Evolutionary conservation across 2,113 vertebrate species (phyloP).

Genomic region (Promerops cafer): DNA sequence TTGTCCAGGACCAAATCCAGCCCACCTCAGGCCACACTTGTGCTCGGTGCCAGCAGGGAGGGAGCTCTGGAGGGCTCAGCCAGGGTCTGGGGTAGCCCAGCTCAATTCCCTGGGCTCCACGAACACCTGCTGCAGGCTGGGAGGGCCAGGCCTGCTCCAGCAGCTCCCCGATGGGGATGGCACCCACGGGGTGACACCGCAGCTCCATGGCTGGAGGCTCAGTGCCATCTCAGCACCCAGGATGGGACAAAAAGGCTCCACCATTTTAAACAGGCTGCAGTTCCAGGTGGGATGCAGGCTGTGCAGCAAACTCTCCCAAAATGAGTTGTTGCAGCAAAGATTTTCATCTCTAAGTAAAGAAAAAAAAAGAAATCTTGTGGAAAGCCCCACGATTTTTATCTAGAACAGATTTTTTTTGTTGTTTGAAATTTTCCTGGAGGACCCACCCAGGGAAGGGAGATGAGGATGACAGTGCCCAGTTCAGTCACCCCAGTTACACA

Average conservation of each 20-base stretch:
- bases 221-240: accelerated
- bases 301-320: neutral
- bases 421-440: neutral
- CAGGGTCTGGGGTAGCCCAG: accelerated
- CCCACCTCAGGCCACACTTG: neutral
- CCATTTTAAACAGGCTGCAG: accelerated
- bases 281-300: neutral
- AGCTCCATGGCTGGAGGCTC: neutral
- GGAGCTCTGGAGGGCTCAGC: neutral
- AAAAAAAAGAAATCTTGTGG: neutral
- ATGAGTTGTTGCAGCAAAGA: neutral
- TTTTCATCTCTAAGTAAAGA: neutral
- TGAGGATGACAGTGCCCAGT: neutral
- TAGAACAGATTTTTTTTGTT: neutral
- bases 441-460: neutral
- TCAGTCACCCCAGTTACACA: neutral
- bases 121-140: neutral
- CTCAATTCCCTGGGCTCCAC: neutral
- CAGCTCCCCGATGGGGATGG: neutral
- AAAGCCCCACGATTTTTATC: neutral
- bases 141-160: neutral
- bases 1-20: neutral
- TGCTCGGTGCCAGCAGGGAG: neutral
- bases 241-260: neutral
- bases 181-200: neutral